Evolutionary conservation across 2,113 vertebrate genomes (phyloP), one percentile per base, ranked within the genome.

Genomic region (Leptodactylus fuscus): DNA sequence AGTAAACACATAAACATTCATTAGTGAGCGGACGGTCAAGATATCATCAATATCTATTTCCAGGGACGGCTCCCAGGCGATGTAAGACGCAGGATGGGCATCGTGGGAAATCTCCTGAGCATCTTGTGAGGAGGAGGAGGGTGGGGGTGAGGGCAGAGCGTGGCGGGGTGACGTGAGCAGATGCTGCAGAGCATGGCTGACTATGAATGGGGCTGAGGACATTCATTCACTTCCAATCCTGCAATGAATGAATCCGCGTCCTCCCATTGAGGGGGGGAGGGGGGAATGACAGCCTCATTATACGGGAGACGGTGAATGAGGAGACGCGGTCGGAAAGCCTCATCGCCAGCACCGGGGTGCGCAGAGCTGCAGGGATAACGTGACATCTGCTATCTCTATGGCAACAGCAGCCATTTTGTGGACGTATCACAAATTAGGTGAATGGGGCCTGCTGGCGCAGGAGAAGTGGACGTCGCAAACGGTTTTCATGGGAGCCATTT

Each of bases 21-120:
- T 69, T 73, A 16, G 24, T 18, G 44, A 49, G 44, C n/a, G 41
- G 44, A 18, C 24, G 27, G 73, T 9, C 2, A 32, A 76, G 73
- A 76, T 76, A 76, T 75, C 71, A 75, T 75, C 71, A 3, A 32
- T 29, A 76, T 27, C 44, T 51, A 51, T 76, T 76, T 76, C 15
- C n/a, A 51, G 73, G 48, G 16, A 3, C 24, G 12, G 41, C 71
- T 27, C n/a, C 38, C 70, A 27, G 44, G 20, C 13, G 38, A 74
- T 16, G 22, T 46, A 4, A 46, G 44, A 49, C 27, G 24, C 71
- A 48, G 73, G 48, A 32, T 27, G 44, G 22, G 15, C 46, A 48
- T 46, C 73, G 46, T 76, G 73, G 73, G 73, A 76, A 76, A 75
- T 34, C 62, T 36, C 32, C 65, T 36, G 9, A 38, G 32, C 16